A percentile compares a stretch with the other conserved stretches of the same genome.
phyloP scores from a whole-genome alignment of 2,113 vertebrate genomes.

The Dicrurus megarhynchus region DNA sequence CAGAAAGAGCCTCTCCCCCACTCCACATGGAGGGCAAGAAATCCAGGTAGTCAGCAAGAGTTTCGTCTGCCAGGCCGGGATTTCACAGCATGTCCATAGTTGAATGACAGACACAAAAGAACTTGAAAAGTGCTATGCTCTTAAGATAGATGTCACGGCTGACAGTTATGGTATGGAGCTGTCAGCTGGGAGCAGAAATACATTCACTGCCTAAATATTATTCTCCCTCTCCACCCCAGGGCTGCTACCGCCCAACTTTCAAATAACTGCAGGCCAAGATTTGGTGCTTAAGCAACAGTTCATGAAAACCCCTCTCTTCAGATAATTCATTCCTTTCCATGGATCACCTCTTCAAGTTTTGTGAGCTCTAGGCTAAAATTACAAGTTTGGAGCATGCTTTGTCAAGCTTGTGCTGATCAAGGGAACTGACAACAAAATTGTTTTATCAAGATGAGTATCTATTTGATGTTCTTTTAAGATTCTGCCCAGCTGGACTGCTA shows the following conservation, averaged over 20 bases:
- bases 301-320: not conserved
- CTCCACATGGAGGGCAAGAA: not conserved
- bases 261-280: slow-evolving; percentile 30
- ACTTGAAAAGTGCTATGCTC: not conserved
- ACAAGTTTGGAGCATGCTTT: slow-evolving; percentile 26
- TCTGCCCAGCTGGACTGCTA: not conserved
- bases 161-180: slow-evolving; percentile 32
- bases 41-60: not conserved
- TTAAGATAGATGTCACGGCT: slow-evolving; percentile 51
- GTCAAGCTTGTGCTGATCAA: slow-evolving; percentile 44
- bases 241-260: not conserved
- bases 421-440: slow-evolving; percentile 17
- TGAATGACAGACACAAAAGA: slow-evolving; percentile 46
- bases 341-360: slow-evolving; percentile 28
- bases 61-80: not conserved
- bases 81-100: not conserved
- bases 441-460: slow-evolving; percentile 12
- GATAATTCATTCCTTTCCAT: not conserved
- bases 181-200: not conserved
- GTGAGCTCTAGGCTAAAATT: slow-evolving; percentile 42
- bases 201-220: not conserved
- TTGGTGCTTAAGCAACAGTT: not conserved
- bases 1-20: not conserved
- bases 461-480: slow-evolving; percentile 22
- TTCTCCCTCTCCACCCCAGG: not conserved